Evolutionary conservation across 1,140 invertebrate genomes (phyloP).

Genomic region (Brachionus angularis): DNA sequence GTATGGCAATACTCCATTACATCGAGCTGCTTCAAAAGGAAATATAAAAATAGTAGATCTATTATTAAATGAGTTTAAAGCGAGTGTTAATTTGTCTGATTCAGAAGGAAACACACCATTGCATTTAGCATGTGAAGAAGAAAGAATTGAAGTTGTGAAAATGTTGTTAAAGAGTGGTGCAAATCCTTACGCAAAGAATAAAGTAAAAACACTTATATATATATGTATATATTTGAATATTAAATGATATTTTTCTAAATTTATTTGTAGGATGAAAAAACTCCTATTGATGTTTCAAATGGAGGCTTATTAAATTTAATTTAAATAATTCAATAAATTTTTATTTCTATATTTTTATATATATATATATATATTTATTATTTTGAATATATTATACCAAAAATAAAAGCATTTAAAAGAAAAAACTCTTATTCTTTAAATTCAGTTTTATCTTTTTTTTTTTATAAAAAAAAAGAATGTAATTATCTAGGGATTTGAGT

Average conservation of each 20-base stretch:
- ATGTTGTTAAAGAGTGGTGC: slow-evolving; percentile 25
- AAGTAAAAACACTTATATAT: too few relatives aligned
- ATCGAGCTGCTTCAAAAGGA: slow-evolving; percentile 87
- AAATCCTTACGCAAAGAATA: slow-evolving; percentile 34
- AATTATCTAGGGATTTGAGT: too few relatives aligned
- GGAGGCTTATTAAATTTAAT: slow-evolving; percentile 26
- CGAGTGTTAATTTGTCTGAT: slow-evolving; percentile 1
- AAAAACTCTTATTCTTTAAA: too few relatives aligned
- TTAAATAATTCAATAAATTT: too few relatives aligned
- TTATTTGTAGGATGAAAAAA: slow-evolving; percentile 35
- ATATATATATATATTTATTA: too few relatives aligned
- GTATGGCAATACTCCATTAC: slow-evolving; percentile 80
- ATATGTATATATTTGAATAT: neutral
- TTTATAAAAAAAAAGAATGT: too few relatives aligned
- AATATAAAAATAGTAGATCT: slow-evolving; percentile 98
- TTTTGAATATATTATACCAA: too few relatives aligned
- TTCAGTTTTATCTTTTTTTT: too few relatives aligned
- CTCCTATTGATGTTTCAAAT: slow-evolving; percentile 27
- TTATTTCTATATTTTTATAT: too few relatives aligned
- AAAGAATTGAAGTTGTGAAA: slow-evolving; percentile 11
- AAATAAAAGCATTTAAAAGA: too few relatives aligned
- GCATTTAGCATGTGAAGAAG: slow-evolving; percentile 43
- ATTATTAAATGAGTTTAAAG: slow-evolving; percentile 68
- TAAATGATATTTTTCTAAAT: neutral
- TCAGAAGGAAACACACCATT: slow-evolving; percentile 35